phyloP scores from a whole-genome alignment of 2,797 vertebrate species.

The Sphaeramia orbicularis region DNA sequence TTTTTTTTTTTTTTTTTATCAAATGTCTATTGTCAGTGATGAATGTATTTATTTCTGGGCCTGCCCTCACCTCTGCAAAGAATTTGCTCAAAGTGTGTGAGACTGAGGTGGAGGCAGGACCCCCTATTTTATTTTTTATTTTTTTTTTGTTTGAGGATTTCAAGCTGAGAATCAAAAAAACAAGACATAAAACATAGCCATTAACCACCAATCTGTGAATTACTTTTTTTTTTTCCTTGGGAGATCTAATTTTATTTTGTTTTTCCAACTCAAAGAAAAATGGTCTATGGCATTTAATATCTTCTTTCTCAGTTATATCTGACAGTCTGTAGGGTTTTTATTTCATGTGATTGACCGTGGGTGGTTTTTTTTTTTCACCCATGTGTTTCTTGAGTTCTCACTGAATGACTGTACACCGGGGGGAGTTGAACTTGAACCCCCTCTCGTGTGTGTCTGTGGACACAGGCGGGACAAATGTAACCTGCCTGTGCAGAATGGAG shows the following conservation, averaged over 20 bases:
- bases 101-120: conserved; percentile 85
- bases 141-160: conserved; percentile 80
- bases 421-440: conserved; percentile 64
- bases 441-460: conserved; percentile 67
- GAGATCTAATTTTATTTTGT: conserved; percentile 68
- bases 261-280: conserved; percentile 63
- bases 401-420: conserved; percentile 70
- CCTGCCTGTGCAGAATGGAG: conserved; percentile 74
- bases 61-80: conserved; percentile 89
- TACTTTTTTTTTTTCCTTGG: conserved; percentile 56
- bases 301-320: conserved; percentile 74
- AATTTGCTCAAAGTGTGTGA: conserved; percentile 85
- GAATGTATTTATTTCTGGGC: conserved; percentile 99
- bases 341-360: conserved; percentile 75
- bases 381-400: conserved; percentile 73
- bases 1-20: conserved; percentile 81
- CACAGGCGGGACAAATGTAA: conserved; percentile 62
- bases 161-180: conserved; percentile 86
- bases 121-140: conserved; percentile 62
- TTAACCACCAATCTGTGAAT: conserved; percentile 84
- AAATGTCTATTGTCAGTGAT: conserved; percentile 95
- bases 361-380: conserved; percentile 36
- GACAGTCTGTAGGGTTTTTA: conserved; percentile 70
- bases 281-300: conserved; percentile 74
- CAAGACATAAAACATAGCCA: conserved; percentile 81